phyloP scores from a whole-genome alignment of 2,797 vertebrate species.

The Heliangelus exortis region DNA sequence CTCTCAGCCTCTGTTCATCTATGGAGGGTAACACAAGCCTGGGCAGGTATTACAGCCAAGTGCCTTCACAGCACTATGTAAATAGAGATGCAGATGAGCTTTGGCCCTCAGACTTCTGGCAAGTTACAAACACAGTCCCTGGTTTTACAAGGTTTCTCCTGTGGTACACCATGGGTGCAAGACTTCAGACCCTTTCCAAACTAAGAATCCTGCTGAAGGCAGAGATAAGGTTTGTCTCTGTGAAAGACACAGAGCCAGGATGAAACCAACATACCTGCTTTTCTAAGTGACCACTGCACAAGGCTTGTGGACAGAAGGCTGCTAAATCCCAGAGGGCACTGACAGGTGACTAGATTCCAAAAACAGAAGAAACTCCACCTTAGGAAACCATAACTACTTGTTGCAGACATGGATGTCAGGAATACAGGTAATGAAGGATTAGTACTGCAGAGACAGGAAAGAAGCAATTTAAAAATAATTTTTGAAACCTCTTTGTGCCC shows the following conservation, averaged over 20 bases:
- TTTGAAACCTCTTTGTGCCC: neutral
- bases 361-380: constrained; percentile 10
- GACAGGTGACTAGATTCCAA: constrained; percentile 36
- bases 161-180: neutral
- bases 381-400: constrained; percentile 19
- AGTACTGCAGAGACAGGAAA: neutral
- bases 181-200: neutral
- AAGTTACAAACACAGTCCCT: neutral
- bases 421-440: constrained; percentile 27
- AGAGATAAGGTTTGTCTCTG: neutral
- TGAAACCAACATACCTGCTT: neutral
- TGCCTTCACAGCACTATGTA: constrained; percentile 39
- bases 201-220: neutral
- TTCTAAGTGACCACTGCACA: neutral
- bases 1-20: neutral
- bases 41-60: neutral
- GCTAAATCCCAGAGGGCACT: neutral
- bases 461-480: neutral
- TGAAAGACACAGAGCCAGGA: neutral
- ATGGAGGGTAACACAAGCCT: neutral
- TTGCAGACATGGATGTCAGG: neutral
- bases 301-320: fast-evolving
- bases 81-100: constrained; percentile 25
- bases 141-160: neutral
- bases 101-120: neutral